phyloP scores from a whole-genome alignment of 2,888 invertebrate genomes.

The Hesperia comma region DNA sequence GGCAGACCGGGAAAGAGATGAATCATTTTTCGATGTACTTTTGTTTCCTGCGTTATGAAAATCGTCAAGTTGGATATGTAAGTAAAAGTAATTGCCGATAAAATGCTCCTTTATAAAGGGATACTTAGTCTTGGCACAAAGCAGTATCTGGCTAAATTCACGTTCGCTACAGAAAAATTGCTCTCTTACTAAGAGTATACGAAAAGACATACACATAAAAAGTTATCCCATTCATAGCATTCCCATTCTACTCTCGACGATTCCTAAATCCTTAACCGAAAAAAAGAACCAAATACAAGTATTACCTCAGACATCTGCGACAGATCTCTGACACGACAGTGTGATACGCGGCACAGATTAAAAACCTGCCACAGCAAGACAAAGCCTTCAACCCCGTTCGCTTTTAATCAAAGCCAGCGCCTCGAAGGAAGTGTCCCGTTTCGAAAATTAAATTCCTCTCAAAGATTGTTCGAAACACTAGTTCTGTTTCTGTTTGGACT shows the following conservation, averaged over 20 bases:
- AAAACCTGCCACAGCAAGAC: constrained; percentile 39
- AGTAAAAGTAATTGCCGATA: too few relatives aligned
- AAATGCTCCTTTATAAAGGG: too few relatives aligned
- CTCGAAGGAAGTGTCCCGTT: constrained; percentile 21
- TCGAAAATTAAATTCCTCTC: constrained; percentile 35
- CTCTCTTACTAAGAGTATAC: too few relatives aligned
- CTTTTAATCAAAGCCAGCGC: constrained; percentile 42
- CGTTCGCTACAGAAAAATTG: too few relatives aligned
- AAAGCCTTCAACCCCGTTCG: constrained; percentile 37
- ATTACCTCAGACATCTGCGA: constrained; percentile 1
- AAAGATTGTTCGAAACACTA: constrained; percentile 24
- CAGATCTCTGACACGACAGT: constrained; percentile 2
- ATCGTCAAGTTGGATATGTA: background rate
- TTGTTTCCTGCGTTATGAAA: too few relatives aligned
- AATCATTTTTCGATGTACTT: background rate
- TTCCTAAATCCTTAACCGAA: background rate
- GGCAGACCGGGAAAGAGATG: background rate
- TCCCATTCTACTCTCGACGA: too few relatives aligned
- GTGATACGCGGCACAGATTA: constrained; percentile 36
- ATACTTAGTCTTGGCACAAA: too few relatives aligned
- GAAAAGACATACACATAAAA: too few relatives aligned
- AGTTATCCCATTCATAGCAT: too few relatives aligned
- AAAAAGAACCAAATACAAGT: background rate
- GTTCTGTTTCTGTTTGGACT: constrained; percentile 13
- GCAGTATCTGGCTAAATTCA: too few relatives aligned